Base-by-base conservation (phyloP, 1,140 invertebrate genomes). In the Drosophila punjabiensis region DNA sequence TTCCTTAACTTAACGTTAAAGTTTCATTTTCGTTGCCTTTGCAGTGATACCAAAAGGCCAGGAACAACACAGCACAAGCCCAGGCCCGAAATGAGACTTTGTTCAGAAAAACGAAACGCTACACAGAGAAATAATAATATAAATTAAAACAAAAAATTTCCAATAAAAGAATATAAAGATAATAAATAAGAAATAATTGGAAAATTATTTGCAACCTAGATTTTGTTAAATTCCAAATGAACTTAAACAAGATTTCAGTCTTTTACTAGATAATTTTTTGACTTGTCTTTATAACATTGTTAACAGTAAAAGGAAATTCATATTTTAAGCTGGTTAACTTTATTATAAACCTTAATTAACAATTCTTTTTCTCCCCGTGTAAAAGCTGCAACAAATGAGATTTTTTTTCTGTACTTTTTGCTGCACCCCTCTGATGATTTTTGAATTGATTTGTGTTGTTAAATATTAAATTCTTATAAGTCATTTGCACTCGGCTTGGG, bases 391-490 rank as follows among this genome's bases (percentile, higher is more conserved):
- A 60, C 85, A 88, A 88, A 88, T 88, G 85, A 89, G 85, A 24
- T 80, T 88, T 87, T 63, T 63, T 55, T 67, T 66, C 33, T 68
- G 50, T 28, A 33, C 52, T 74, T 30, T 35, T 39, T 47, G 50
- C 63, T 67, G 24, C 73, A 32, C 18, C 74, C 53, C 47, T 77
- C 81, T 88, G 81, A 88, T 88, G 88, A 91, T 91, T 91, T 91
- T 91, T 85, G 89, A 91, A 91, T 91, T 91, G 88, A 91, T 91
- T 91, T 91, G 89, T 91, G 88, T 91, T 91, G 88, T 91, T 91
- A 91, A 91, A 91, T 91, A 91, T 91, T 91, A 91, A 91, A 91
- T 91, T 91, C 88, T 91, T 91, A 91, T 91, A 91, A 91, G 88
- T 91, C 89, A 91, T 91, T 91, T 91, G 88, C 88, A 91, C 88